Evolutionary conservation across 2,113 vertebrate species (phyloP).

Genomic region (Polypterus senegalus): DNA sequence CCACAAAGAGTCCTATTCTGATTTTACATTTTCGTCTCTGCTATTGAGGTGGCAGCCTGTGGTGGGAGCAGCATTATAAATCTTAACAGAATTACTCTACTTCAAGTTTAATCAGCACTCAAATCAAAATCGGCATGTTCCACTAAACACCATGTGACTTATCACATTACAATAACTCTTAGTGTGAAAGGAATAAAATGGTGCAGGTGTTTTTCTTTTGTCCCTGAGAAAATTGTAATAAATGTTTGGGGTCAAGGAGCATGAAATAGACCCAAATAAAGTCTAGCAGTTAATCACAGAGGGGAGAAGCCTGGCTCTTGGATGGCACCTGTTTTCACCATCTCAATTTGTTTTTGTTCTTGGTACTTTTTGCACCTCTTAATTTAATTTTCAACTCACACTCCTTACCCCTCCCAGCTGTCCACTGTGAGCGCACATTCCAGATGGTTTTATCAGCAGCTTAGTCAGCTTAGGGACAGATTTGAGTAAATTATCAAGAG

Average conservation of each 20-base stretch:
- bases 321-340: constrained; percentile 37
- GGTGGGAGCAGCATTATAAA: too few species aligned
- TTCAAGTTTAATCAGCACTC: too few species aligned
- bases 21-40: too few species aligned
- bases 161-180: neutral
- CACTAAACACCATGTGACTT: neutral
- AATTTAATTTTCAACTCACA: constrained; percentile 46
- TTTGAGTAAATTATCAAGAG: constrained; percentile 25
- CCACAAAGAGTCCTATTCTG: too few species aligned
- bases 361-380: constrained; percentile 47
- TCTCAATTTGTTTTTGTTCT: constrained; percentile 54
- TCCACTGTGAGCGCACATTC: constrained; percentile 25
- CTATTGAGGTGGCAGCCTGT: too few species aligned
- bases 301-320: constrained; percentile 22
- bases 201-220: constrained; percentile 38
- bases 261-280: constrained; percentile 44
- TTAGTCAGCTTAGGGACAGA: constrained; percentile 20
- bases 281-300: constrained; percentile 42
- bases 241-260: constrained; percentile 35
- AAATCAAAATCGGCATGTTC: too few species aligned
- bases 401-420: constrained; percentile 46
- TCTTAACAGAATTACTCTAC: too few species aligned
- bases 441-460: constrained; percentile 24
- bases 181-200: neutral
- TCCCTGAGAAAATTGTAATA: constrained; percentile 18